Evolutionary conservation across 2,888 invertebrate genomes (phyloP).

Genomic region (Drosophila neonasuta): DNA sequence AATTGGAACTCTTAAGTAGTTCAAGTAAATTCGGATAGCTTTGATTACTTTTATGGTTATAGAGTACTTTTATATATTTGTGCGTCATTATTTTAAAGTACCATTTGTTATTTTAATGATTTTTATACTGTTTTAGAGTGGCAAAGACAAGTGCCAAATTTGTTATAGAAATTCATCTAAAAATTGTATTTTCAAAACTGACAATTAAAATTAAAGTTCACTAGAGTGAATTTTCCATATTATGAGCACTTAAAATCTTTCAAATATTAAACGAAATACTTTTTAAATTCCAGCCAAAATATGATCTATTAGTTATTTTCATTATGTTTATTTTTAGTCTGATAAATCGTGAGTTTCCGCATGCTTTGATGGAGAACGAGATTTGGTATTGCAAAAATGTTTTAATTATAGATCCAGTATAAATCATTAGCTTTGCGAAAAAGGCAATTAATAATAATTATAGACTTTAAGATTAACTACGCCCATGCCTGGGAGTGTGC

Average conservation of each 20-base stretch:
- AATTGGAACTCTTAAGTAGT: background rate
- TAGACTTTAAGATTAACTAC: background rate
- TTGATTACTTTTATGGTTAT: background rate
- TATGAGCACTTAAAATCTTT: background rate
- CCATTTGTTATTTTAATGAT: slow-evolving; percentile 1
- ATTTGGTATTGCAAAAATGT: background rate
- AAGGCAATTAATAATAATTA: background rate
- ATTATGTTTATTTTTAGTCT: background rate
- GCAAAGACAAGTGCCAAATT: background rate
- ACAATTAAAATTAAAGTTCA: too few species aligned
- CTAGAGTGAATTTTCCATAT: background rate
- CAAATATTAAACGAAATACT: background rate
- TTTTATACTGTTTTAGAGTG: background rate
- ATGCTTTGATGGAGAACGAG: background rate
- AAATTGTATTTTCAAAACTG: too few species aligned
- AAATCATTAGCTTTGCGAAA: background rate
- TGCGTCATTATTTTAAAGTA: background rate
- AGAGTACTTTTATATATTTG: background rate
- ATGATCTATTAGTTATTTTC: background rate
- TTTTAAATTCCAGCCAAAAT: background rate
- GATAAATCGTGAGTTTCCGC: background rate
- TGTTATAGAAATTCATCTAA: background rate
- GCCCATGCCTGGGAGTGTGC: background rate
- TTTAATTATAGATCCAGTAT: background rate
- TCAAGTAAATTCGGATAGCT: slow-evolving; percentile 1